Percentiles rank a stretch among this genome's conserved stretches.
phyloP scores from a whole-genome alignment of 1,140 invertebrate genomes.

The Andrena cerasifolii region DNA sequence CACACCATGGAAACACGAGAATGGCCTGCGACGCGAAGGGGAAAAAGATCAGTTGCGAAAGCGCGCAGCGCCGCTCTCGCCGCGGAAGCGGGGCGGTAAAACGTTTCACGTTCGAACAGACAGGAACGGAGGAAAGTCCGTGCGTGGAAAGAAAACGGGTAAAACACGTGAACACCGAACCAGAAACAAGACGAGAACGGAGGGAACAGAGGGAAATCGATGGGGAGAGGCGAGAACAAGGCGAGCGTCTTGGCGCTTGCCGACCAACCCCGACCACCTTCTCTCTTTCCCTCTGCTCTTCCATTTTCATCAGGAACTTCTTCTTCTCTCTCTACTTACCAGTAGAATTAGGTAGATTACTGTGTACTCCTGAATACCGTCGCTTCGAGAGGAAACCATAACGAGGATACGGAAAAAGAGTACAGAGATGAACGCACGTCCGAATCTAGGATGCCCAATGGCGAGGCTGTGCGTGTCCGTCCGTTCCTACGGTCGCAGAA shows the following conservation, averaged over 20 bases:
- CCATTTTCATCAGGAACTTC: conserved; percentile 51
- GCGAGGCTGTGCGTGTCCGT: conserved; percentile 58
- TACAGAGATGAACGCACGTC: conserved; percentile 65
- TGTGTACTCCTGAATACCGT: conserved; percentile 66
- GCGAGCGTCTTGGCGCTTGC: conserved; percentile 23
- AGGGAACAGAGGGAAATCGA: conserved; percentile 54
- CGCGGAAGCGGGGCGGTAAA: conserved; percentile 43
- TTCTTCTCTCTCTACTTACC: conserved; percentile 57
- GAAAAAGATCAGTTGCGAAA: conserved; percentile 55
- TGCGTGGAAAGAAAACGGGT: conserved; percentile 57
- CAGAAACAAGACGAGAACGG: conserved; percentile 33
- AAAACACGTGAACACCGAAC: conserved; percentile 55
- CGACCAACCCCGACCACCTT: conserved; percentile 33
- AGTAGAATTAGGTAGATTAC: conserved; percentile 58
- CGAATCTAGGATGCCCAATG: conserved; percentile 77
- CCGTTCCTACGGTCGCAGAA: neutral
- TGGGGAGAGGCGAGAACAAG: conserved; percentile 27
- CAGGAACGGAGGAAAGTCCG: conserved; percentile 60
- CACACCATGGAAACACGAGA: conserved; percentile 21
- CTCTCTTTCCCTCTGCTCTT: conserved; percentile 59
- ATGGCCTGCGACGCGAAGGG: conserved; percentile 48
- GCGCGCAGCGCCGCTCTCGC: conserved; percentile 50
- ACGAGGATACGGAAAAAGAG: conserved; percentile 42
- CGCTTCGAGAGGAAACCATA: conserved; percentile 65
- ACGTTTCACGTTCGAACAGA: conserved; percentile 59